phyloP scores from a whole-genome alignment of 2,888 invertebrate species.

The Lasioglossum zephyrum region DNA sequence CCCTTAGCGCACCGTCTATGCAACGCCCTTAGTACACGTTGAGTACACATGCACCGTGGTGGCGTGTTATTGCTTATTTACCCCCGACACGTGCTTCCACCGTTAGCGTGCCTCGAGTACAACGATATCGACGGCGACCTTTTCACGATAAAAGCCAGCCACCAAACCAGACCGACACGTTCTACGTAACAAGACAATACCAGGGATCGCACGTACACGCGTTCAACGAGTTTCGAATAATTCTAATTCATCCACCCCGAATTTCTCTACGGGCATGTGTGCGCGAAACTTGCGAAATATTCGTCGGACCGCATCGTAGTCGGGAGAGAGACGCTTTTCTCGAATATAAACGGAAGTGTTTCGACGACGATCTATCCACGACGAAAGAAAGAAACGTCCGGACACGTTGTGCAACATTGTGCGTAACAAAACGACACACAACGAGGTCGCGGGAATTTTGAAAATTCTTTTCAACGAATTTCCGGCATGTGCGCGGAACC shows the following conservation, averaged over 20 bases:
- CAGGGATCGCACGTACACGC: neutral
- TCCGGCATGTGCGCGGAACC: slow-evolving; percentile 28
- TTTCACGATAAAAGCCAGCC: slow-evolving; percentile 44
- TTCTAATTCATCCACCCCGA: neutral
- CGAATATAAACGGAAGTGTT: slow-evolving; percentile 2
- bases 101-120: slow-evolving; percentile 58
- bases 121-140: slow-evolving; percentile 61
- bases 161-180: slow-evolving; percentile 27
- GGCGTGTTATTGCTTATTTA: slow-evolving; percentile 74
- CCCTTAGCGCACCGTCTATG: slow-evolving; percentile 29
- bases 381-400: slow-evolving; percentile 21
- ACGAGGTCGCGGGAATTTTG: neutral
- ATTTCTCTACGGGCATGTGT: neutral
- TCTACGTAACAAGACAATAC: slow-evolving; percentile 20
- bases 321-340: neutral
- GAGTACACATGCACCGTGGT: slow-evolving; percentile 73
- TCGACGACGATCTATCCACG: slow-evolving; percentile 53
- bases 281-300: neutral
- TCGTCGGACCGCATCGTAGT: neutral
- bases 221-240: slow-evolving; percentile 14
- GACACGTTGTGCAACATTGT: slow-evolving; percentile 13
- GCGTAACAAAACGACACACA: slow-evolving; percentile 6
- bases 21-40: slow-evolving; percentile 66
- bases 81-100: slow-evolving; percentile 71
- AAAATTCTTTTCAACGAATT: neutral